Evolutionary conservation across 1,140 invertebrate species (phyloP), one percentile per base, ranked within the genome.

Genomic region (Drosophila serrata): DNA sequence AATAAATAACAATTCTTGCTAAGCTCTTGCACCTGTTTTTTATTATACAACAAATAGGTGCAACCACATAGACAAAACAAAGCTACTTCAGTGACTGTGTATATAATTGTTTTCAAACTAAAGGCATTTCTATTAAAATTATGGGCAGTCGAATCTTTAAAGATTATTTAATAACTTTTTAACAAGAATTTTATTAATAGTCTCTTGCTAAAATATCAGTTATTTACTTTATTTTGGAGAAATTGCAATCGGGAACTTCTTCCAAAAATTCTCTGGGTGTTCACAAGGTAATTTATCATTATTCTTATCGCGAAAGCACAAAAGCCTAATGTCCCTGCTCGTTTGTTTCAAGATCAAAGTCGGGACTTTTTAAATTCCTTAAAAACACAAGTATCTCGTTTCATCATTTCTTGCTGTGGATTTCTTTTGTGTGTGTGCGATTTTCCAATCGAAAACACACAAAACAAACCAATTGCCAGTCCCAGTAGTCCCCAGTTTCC

Each of bases 381-480:
- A 15, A 13, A 27, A 43, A 57, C 3, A n/a, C n/a, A 19, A n/a
- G 4, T 17, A 63, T 15, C 12, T 15, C n/a, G n/a, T 15, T 4
- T n/a, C 6, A 19, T 33, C 24, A 15, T 33, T 68, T 45, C 24
- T 65, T 7, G 15, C 31, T 24, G 58, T 61, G 58, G 29, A 60
- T 17, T 57, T 53, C 17, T 19, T 12, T n/a, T 19, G 15, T 33
- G 12, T 29, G 13, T 63, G 33, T 49, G 35, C 59, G 17, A 49
- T 68, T 68, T 67, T 24, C 51, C 35, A 51, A 31, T 45, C 46
- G n/a, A 49, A 49, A 48, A 24, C n/a, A 72, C 33, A 29, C 43
- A 40, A 61, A 64, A 53, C 49, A 51, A 60, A 60, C 64, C 64
- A 68, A 68, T 68, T 67, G 58, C 12, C 22, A 60, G 62, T n/a